phyloP scores from a whole-genome alignment of 53 echinoderm and acorn worm genomes.

The Echinometra lucunter region DNA sequence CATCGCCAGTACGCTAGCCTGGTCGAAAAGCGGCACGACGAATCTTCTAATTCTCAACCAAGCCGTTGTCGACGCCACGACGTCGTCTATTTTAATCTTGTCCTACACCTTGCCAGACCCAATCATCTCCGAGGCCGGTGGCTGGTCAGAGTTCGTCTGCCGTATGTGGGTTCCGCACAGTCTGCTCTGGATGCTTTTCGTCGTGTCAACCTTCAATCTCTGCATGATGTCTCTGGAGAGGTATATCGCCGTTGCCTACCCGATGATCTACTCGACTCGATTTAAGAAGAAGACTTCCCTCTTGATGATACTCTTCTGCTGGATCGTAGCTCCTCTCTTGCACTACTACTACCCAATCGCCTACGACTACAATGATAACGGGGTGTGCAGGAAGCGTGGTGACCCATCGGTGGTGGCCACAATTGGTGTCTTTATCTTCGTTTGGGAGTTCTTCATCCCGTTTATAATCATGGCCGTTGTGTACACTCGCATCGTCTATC shows the following conservation, averaged over 20 bases:
- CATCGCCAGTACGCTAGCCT: constrained; percentile 5
- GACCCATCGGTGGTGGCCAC: constrained; percentile 54
- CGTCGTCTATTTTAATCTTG: background rate
- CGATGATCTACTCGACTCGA: background rate
- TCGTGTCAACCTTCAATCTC: constrained; percentile 26
- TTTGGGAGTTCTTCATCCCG: constrained; percentile 81
- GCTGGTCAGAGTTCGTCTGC: background rate
- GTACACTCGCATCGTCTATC: constrained; percentile 75
- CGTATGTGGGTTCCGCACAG: background rate
- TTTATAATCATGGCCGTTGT: constrained; percentile 77
- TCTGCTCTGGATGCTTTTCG: background rate
- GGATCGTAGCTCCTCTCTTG: constrained; percentile 72
- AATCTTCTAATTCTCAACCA: constrained; percentile 28
- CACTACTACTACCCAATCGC: constrained; percentile 77
- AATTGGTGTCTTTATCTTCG: constrained; percentile 74
- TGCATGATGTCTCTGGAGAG: constrained; percentile 27
- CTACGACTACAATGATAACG: constrained; percentile 67
- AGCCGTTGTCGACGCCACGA: background rate
- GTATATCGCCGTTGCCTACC: constrained; percentile 21
- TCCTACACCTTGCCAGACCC: background rate
- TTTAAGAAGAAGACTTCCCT: background rate
- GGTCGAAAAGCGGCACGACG: constrained; percentile 10
- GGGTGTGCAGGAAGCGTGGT: constrained; percentile 57
- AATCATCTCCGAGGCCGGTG: background rate
- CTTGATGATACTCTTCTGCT: constrained; percentile 73